Conservation (phyloP, 2,797 vertebrate genomes). For the Cetoscarus ocellatus region DNA sequence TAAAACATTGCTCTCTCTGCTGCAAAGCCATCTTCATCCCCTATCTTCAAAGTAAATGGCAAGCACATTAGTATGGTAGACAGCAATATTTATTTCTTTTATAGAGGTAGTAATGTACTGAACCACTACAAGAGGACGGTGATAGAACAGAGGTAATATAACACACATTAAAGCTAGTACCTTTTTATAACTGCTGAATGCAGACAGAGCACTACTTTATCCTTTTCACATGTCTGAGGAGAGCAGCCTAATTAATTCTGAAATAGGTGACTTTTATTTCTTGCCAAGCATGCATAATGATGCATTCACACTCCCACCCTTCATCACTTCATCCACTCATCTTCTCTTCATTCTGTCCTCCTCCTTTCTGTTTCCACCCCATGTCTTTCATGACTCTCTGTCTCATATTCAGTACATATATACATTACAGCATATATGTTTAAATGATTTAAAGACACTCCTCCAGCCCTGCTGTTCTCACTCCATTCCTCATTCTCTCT, state of each 20-base stretch:
- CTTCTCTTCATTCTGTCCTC: constrained; percentile 53
- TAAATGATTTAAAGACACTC: constrained; percentile 20
- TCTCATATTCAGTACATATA: constrained; percentile 22
- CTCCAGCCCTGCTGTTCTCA: constrained; percentile 38
- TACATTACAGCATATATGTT: not conserved
- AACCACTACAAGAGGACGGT: constrained; percentile 76
- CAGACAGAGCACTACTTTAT: constrained; percentile 81
- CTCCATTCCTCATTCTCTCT: constrained; percentile 88
- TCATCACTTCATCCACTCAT: constrained; percentile 69
- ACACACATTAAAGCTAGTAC: constrained; percentile 84
- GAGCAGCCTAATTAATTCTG: constrained; percentile 85
- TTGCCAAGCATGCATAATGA: constrained; percentile 84
- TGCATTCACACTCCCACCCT: constrained; percentile 68
- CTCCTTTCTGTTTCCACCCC: constrained; percentile 23
- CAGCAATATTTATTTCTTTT: constrained; percentile 86
- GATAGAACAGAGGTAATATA: constrained; percentile 84
- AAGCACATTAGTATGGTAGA: constrained; percentile 85
- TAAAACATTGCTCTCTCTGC: constrained; percentile 72
- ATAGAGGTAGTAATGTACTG: constrained; percentile 85
- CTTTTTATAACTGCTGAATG: constrained; percentile 82
- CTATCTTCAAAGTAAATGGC: constrained; percentile 83
- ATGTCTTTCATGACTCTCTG: constrained; percentile 7
- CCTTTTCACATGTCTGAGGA: constrained; percentile 78
- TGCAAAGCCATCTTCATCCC: constrained; percentile 70
- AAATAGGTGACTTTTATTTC: constrained; percentile 87